These are phyloP conservation scores for Cheilosia variabilis DNA, from an alignment of 2,888 invertebrate genomes.

Conservation along the genomic window DNA sequence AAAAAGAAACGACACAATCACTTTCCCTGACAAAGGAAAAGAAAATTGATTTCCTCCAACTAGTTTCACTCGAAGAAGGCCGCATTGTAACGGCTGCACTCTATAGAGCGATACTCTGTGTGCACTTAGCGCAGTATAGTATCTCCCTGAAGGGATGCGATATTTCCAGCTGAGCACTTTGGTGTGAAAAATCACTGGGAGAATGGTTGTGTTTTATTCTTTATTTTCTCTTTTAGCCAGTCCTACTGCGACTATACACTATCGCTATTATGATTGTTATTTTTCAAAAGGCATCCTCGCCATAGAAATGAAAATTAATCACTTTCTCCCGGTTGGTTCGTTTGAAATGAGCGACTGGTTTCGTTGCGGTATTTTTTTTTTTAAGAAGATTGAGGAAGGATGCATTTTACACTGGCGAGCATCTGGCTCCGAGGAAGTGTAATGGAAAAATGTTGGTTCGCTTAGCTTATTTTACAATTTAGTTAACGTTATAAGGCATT, in stretches of 20 bases:
- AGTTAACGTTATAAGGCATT: constrained; percentile 32
- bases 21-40: constrained; percentile 24
- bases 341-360: constrained; percentile 55
- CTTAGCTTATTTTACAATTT: constrained; percentile 54
- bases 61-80: constrained; percentile 26
- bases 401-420: constrained; percentile 47
- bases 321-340: constrained; percentile 65
- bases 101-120: not conserved
- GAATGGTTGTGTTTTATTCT: constrained; percentile 46
- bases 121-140: not conserved
- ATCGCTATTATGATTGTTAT: constrained; percentile 61
- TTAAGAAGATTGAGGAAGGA: constrained; percentile 29
- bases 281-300: constrained; percentile 51
- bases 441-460: constrained; percentile 61
- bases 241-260: constrained; percentile 49
- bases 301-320: constrained; percentile 72
- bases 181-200: constrained; percentile 24
- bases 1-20: constrained; percentile 28
- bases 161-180: constrained; percentile 25
- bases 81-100: not conserved
- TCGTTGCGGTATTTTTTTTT: not conserved
- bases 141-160: not conserved
- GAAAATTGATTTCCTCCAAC: constrained; percentile 24
- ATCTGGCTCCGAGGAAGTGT: constrained; percentile 40
- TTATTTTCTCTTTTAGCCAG: constrained; percentile 7